These are phyloP conservation scores for Pissodes strobi DNA, from an alignment of 1,140 invertebrate species.

Conservation along the genomic window DNA sequence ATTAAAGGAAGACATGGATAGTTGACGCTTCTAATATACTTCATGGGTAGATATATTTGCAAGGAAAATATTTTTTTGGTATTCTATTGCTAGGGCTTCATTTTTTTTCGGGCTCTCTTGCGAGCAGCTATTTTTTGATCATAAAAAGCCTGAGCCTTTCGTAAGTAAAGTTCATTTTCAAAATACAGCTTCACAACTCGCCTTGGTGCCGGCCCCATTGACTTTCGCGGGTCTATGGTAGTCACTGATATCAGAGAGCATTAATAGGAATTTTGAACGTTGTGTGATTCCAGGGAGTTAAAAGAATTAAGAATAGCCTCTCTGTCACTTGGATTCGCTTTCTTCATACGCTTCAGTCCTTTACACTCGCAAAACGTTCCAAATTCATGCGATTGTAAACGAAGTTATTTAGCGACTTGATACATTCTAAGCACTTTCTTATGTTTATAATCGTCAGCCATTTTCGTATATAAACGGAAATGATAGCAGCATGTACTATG, in stretches of 20 bases:
- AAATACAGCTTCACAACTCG: background rate
- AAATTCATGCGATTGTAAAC: constrained; percentile 21
- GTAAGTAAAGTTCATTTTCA: background rate
- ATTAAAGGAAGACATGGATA: constrained; percentile 25
- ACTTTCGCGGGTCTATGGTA: background rate
- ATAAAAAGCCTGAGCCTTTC: constrained; percentile 9
- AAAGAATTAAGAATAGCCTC: no score
- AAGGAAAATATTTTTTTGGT: constrained; percentile 19
- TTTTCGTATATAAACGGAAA: no score
- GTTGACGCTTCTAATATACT: constrained; percentile 30
- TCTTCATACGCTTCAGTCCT: constrained; percentile 5
- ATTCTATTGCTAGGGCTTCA: constrained; percentile 23
- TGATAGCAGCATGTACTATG: background rate
- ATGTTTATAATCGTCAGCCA: background rate
- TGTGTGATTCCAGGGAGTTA: constrained; percentile 8
- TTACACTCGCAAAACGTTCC: constrained; percentile 17
- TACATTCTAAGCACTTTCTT: background rate
- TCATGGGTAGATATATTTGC: constrained; percentile 25
- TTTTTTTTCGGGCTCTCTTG: constrained; percentile 1
- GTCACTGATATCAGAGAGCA: constrained; percentile 1
- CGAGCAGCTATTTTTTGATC: background rate
- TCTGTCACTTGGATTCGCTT: no score
- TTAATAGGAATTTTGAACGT: constrained; percentile 4
- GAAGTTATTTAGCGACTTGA: constrained; percentile 8
- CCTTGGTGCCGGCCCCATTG: background rate